Percentiles rank a stretch among this genome's conserved stretches.
phyloP scores from a whole-genome alignment of 2,888 invertebrate species.

The Terebella lapidaria region DNA sequence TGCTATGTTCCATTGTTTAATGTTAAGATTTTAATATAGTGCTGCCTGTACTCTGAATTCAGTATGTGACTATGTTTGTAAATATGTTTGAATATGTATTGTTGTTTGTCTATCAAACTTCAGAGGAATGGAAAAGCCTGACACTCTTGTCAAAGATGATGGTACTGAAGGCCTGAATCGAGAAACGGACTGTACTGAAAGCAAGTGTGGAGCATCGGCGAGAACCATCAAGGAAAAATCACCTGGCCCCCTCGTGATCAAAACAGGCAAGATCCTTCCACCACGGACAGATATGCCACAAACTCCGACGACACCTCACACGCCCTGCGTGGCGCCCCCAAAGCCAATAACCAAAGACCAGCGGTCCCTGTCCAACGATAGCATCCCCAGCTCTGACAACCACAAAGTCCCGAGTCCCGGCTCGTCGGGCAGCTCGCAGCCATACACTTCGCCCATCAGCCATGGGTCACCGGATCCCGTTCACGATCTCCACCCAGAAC shows the following conservation, averaged over 20 bases:
- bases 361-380: neutral
- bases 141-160: no score
- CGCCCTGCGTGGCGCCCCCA: neutral
- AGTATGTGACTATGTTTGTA: no score
- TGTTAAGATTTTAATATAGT: no score
- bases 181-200: no score
- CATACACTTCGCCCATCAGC: neutral
- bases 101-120: no score
- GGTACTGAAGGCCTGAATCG: no score
- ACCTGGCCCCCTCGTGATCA: neutral
- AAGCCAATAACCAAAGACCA: neutral
- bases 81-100: no score
- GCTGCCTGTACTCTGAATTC: no score
- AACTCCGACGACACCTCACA: neutral
- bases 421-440: neutral
- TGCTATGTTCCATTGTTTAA: no score
- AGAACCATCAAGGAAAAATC: no score
- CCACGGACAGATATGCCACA: neutral
- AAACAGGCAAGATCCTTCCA: neutral
- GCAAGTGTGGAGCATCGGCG: no score
- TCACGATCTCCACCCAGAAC: slow-evolving; percentile 62
- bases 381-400: neutral
- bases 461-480: slow-evolving; percentile 6
- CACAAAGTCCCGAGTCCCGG: neutral
- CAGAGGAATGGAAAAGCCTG: no score